Conservation (phyloP, 2,113 vertebrate species). For the Turdus rufiventris region DNA sequence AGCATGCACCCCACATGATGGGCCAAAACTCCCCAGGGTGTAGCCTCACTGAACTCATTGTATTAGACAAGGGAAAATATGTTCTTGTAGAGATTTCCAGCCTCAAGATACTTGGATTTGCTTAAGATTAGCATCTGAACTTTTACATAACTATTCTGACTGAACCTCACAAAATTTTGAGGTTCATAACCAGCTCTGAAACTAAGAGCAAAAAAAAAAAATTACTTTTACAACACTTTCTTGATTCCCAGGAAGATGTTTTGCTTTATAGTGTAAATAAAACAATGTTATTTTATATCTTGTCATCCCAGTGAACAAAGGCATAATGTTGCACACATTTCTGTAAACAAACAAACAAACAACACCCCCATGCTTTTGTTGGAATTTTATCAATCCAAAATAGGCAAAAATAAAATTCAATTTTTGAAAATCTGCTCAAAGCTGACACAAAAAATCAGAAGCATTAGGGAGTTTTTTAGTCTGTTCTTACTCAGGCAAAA, state of each 20-base stretch:
- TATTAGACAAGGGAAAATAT: slow-evolving; percentile 61
- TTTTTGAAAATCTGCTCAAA: slow-evolving; percentile 12
- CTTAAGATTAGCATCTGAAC: slow-evolving; percentile 43
- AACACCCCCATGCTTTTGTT: background rate
- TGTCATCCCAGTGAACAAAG: slow-evolving; percentile 28
- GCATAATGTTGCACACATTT: slow-evolving; percentile 39
- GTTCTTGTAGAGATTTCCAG: slow-evolving; percentile 48
- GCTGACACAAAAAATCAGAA: slow-evolving; percentile 50
- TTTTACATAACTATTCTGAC: slow-evolving; percentile 32
- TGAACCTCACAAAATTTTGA: slow-evolving; percentile 41
- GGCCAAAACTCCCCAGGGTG: slow-evolving; percentile 54
- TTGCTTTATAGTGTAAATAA: background rate
- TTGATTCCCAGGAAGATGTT: background rate
- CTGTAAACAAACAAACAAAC: slow-evolving; percentile 5
- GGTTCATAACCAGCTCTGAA: background rate
- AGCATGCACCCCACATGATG: slow-evolving; percentile 8
- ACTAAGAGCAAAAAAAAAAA: background rate
- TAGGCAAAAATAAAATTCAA: background rate
- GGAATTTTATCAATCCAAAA: slow-evolving; percentile 44
- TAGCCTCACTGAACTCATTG: slow-evolving; percentile 55
- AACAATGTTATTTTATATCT: slow-evolving; percentile 1
- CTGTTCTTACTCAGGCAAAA: slow-evolving; percentile 64
- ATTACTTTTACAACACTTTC: background rate
- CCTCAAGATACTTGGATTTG: slow-evolving; percentile 44
- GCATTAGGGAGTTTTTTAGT: slow-evolving; percentile 60